Base-by-base conservation (phyloP, 1,140 invertebrate genomes). In the Panonychus citri region DNA sequence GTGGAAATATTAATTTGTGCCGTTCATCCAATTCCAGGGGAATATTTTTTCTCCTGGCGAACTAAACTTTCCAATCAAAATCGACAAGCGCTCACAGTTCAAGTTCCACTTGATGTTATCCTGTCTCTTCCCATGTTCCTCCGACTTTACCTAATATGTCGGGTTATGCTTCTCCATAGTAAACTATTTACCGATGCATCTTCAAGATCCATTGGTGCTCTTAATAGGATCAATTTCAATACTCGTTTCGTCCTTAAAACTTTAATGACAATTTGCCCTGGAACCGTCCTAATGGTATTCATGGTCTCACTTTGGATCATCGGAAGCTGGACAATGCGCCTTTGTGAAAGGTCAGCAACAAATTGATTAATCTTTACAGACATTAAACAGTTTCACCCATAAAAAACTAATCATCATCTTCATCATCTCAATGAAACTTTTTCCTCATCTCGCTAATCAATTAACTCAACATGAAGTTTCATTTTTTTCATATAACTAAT, bases 251-350 rank as follows among this genome's bases (percentile, higher is more conserved):
- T 99, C 65, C 78, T 99, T 65, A 99, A 99, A 75, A 98, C 94
- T 50, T 74, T 98, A 62, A 98, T 98, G 94, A 55, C 54, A 13
- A 55, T 55, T 42, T 98, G 91, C 73, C 95, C 95, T 26, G 95
- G 93, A 62, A 97, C 91, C 50, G 90, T 98, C 57, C 77, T 98
- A 62, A 76, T 95, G 60, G 90, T 96, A 55, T 95, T 96, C 73
- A 96, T 96, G 84, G 85, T 98, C 55, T 96, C 93, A 0, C 74
- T 98, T 50, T 98, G 94, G 93, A 93, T 99, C 70, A 96, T 99
- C 63, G 91, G 91, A 49, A 94, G 85, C 64, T 99, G 94, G 94
- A 91, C 91, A 54, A 74, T 99, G 60, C 77, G 95, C 63, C 88
- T 95, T 63, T 99, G 95, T 70, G 95, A 99, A 77, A 86, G 91